These are phyloP conservation scores for Hypanus sabinus DNA, from an alignment of 2,113 vertebrate species.

Conservation along the genomic window DNA sequence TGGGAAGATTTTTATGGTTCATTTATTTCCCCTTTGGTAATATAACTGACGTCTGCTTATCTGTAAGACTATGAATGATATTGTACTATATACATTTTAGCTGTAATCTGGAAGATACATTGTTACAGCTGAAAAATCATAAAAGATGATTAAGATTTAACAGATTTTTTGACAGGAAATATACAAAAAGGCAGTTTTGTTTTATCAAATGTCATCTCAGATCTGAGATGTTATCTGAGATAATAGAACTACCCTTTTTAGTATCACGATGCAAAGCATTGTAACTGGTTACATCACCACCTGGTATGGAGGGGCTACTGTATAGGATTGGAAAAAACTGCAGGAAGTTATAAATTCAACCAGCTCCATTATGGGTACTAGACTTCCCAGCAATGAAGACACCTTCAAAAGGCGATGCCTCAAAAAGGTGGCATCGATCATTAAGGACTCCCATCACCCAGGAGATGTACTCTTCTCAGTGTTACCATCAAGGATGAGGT, in stretches of 20 bases:
- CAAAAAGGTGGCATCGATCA: too few species aligned
- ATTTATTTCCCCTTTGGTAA: not conserved
- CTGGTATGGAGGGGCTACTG: too few species aligned
- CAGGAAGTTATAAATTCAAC: too few species aligned
- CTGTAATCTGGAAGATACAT: not conserved
- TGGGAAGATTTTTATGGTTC: not conserved
- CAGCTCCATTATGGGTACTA: too few species aligned
- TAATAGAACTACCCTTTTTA: not conserved
- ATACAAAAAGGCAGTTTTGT: not conserved
- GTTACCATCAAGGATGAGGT: too few species aligned
- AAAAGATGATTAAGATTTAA: not conserved
- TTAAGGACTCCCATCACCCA: too few species aligned
- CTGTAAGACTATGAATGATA: not conserved
- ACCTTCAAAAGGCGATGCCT: too few species aligned
- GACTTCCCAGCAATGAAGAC: too few species aligned
- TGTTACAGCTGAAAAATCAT: not conserved
- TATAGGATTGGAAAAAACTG: too few species aligned
- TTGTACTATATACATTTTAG: not conserved
- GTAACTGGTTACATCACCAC: too few species aligned
- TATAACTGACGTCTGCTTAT: not conserved
- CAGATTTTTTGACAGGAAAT: not conserved
- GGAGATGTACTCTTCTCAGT: too few species aligned
- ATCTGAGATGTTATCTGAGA: not conserved
- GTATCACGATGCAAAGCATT: too few species aligned
- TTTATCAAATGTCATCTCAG: not conserved